Percentiles rank a stretch among this genome's conserved stretches.
phyloP scores from a whole-genome alignment of 2,113 vertebrate species.

The Pedetes capensis region DNA sequence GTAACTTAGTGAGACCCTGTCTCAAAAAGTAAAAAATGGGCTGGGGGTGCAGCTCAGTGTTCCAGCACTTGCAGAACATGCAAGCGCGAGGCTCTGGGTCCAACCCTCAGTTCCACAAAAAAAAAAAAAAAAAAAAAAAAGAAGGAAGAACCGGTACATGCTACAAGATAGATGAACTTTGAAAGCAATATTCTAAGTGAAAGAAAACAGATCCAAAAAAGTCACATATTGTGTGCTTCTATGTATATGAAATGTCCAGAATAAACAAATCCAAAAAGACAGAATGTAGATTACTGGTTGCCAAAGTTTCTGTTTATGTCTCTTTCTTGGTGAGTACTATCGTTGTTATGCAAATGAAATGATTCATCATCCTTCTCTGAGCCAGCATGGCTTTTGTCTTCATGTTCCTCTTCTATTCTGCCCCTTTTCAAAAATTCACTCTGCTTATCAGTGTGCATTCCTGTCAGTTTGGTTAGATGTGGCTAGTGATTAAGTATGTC shows the following conservation, averaged over 20 bases:
- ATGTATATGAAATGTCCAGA: too few relatives aligned
- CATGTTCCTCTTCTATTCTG: constrained; percentile 80
- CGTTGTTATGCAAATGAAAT: constrained; percentile 83
- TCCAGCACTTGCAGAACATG: too few relatives aligned
- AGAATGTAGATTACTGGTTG: too few relatives aligned
- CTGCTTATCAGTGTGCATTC: constrained; percentile 84
- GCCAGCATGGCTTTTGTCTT: constrained; percentile 76
- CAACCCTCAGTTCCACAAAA: too few relatives aligned
- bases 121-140: too few relatives aligned
- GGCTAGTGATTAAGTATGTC: constrained; percentile 85
- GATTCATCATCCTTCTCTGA: constrained; percentile 81
- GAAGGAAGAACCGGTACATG: not conserved
- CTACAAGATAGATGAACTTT: not conserved
- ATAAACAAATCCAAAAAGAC: not conserved
- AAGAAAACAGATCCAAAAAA: too few relatives aligned
- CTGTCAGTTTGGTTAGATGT: constrained; percentile 85
- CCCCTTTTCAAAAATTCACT: constrained; percentile 87
- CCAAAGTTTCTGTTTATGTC: constrained; percentile 85
- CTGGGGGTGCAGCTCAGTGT: too few relatives aligned
- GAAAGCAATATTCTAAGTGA: not conserved
- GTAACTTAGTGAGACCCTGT: too few relatives aligned
- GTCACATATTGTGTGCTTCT: too few relatives aligned
- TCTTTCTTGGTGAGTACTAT: constrained; percentile 78
- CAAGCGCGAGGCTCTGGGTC: too few relatives aligned
- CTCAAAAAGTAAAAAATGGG: too few relatives aligned